Conservation (phyloP, 2,888 invertebrate genomes). For the Caenorhabditis zanzibari region DNA sequence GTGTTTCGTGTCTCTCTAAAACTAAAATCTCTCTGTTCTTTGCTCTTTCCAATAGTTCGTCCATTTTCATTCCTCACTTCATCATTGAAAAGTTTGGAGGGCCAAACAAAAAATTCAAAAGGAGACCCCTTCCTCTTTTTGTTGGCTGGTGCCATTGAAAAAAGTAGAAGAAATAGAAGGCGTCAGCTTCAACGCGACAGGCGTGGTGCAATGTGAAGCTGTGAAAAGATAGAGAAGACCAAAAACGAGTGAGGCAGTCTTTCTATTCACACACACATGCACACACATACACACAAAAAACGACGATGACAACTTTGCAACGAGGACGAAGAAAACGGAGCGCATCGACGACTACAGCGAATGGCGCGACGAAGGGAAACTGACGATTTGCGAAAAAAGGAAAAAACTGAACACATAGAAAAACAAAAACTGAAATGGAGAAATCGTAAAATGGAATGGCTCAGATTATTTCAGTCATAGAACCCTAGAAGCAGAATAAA, state of each 20-base stretch:
- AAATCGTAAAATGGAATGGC: conserved; percentile 7
- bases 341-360: conserved; percentile 39
- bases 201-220: conserved; percentile 50
- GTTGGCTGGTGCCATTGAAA: conserved; percentile 38
- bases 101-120: conserved; percentile 61
- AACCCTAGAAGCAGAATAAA: background rate
- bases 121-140: conserved; percentile 29
- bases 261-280: conserved; percentile 34
- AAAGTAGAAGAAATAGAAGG: conserved; percentile 36
- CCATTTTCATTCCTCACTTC: conserved; percentile 26
- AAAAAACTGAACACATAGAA: conserved; percentile 8
- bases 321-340: conserved; percentile 34
- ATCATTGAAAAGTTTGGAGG: conserved; percentile 32
- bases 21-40: conserved; percentile 13
- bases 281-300: conserved; percentile 39
- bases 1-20: background rate
- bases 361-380: conserved; percentile 20
- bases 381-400: conserved; percentile 39
- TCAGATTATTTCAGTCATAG: background rate
- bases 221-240: conserved; percentile 43
- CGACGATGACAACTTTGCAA: conserved; percentile 53
- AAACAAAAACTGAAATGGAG: conserved; percentile 22
- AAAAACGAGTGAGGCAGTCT: conserved; percentile 41
- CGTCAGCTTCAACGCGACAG: conserved; percentile 55
- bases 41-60: conserved; percentile 32